A percentile compares a stretch with the other conserved stretches of the same genome.
Conservation (phyloP, 2,888 invertebrate species). For the Eupsilia transversa region DNA sequence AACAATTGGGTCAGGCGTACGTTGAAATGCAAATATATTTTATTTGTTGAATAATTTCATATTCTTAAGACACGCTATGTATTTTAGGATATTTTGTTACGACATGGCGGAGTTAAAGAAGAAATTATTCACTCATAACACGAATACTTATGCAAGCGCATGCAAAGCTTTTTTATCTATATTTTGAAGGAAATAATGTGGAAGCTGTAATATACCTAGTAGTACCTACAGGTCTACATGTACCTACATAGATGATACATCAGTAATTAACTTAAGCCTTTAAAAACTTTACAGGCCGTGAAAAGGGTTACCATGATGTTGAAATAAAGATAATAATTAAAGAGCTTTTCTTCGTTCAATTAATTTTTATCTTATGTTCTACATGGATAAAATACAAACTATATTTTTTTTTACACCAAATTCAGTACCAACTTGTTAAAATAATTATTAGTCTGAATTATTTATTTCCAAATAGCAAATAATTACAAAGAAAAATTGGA, state of each 20-base stretch:
- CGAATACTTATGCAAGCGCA: neutral
- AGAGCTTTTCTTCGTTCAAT: neutral
- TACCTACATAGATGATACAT: neutral
- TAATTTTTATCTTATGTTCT: too few species aligned
- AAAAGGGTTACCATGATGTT: neutral
- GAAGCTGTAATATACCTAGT: neutral
- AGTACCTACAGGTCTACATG: neutral
- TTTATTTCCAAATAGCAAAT: neutral
- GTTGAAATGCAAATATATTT: conserved; percentile 59
- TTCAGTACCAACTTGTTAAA: neutral
- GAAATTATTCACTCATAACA: conserved; percentile 42
- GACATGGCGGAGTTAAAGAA: conserved; percentile 26
- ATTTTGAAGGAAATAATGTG: neutral
- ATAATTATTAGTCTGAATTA: neutral
- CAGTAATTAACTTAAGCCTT: conserved; percentile 21
- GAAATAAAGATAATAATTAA: neutral
- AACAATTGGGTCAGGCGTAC: conserved; percentile 56
- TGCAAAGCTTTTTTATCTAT: neutral
- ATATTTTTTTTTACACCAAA: neutral
- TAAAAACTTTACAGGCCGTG: conserved; percentile 13
- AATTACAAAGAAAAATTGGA: neutral
- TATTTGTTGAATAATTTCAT: conserved; percentile 53
- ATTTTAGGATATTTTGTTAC: conserved; percentile 32
- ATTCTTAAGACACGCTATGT: conserved; percentile 49
- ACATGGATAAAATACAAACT: too few species aligned